A percentile compares a stretch with the other conserved stretches of the same genome.
phyloP scores from a whole-genome alignment of 2,888 invertebrate species.

The Willowsia nigromaculata region DNA sequence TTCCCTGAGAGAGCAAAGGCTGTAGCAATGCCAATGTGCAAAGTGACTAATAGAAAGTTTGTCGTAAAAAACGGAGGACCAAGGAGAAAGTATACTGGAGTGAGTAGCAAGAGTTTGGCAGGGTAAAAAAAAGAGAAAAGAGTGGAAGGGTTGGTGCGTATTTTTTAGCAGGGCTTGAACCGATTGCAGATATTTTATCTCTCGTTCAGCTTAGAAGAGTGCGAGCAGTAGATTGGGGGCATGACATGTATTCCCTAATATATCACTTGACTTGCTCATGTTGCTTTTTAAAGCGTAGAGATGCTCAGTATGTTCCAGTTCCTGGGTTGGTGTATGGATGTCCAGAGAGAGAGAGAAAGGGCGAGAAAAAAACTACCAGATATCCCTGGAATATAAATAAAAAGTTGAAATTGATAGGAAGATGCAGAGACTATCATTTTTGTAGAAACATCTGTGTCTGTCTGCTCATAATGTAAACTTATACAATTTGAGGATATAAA shows the following conservation, averaged over 20 bases:
- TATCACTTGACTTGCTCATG: conserved; percentile 50
- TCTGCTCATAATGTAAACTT: too few relatives aligned
- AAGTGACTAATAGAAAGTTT: conserved; percentile 17
- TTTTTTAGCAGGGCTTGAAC: not conserved
- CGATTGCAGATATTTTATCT: conserved; percentile 50
- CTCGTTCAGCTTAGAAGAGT: not conserved
- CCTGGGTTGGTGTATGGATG: not conserved
- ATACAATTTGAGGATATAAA: too few relatives aligned
- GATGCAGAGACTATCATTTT: not conserved
- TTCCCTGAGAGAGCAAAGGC: not conserved
- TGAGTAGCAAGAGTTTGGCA: not conserved
- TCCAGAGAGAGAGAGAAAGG: not conserved
- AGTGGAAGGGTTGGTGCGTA: not conserved
- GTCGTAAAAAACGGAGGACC: not conserved
- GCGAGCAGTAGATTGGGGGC: conserved; percentile 47
- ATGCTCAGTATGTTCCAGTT: not conserved
- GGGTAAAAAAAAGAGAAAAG: not conserved
- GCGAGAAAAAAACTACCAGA: not conserved
- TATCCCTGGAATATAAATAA: conserved; percentile 55
- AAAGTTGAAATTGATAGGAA: conserved; percentile 55
- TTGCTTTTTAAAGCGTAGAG: conserved; percentile 1
- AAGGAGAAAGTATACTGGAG: not conserved
- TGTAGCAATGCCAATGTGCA: not conserved
- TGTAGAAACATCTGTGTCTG: not conserved
- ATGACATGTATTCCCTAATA: conserved; percentile 62